Conservation (phyloP, 2,888 invertebrate genomes). For the Chalcis sispes region DNA sequence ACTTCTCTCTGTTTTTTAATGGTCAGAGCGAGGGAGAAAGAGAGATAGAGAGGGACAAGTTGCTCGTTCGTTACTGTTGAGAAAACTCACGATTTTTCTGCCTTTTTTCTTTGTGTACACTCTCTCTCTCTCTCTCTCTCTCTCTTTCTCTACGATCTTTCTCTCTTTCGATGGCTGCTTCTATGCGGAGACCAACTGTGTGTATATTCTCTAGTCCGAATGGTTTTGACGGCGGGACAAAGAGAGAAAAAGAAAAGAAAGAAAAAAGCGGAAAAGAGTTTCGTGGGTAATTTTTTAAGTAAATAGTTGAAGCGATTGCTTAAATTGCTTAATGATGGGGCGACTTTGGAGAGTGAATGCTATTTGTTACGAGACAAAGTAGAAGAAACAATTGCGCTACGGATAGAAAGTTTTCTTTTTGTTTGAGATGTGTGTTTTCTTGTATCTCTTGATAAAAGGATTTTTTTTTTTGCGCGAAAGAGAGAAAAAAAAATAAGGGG, state of each 20-base stretch:
- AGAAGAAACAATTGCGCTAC: too few species aligned
- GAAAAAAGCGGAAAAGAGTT: neutral
- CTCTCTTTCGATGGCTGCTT: too few species aligned
- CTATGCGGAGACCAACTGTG: too few species aligned
- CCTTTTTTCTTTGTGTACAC: slow-evolving; percentile 43
- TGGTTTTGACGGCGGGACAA: slow-evolving; percentile 20
- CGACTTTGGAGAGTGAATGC: too few species aligned
- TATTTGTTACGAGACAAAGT: too few species aligned
- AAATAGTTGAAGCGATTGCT: too few species aligned
- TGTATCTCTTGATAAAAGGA: too few species aligned
- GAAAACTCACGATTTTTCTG: slow-evolving; percentile 52
- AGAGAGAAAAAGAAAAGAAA: neutral
- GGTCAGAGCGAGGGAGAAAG: neutral
- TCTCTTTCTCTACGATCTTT: neutral
- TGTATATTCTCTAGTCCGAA: slow-evolving; percentile 14
- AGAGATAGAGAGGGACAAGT: slow-evolving; percentile 42
- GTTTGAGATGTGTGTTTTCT: too few species aligned
- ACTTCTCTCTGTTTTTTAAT: slow-evolving; percentile 19
- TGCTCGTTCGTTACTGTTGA: slow-evolving; percentile 52
- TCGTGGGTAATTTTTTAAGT: slow-evolving; percentile 25
- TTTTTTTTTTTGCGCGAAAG: too few species aligned
- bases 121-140: slow-evolving; percentile 17
- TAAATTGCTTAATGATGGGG: too few species aligned
- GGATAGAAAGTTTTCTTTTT: too few species aligned
- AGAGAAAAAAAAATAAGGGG: too few species aligned